phyloP scores from a whole-genome alignment of 1,140 invertebrate genomes.

The Vanessa tameamea region DNA sequence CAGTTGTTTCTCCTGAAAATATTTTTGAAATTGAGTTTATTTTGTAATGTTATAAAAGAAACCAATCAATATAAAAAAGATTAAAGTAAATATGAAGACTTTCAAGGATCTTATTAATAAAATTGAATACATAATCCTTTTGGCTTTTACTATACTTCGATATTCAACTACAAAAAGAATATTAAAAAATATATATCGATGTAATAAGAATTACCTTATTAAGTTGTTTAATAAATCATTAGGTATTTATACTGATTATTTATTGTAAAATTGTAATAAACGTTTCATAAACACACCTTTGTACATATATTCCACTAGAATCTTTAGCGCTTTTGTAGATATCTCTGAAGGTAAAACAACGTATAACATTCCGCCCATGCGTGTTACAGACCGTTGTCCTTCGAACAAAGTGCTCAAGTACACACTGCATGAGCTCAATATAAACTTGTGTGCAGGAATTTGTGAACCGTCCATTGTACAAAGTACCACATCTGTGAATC shows the following conservation, averaged over 20 bases:
- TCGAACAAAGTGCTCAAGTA: constrained; percentile 81
- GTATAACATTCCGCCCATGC: constrained; percentile 83
- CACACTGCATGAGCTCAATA: constrained; percentile 89
- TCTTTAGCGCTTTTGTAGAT: constrained; percentile 88
- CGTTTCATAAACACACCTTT: constrained; percentile 71
- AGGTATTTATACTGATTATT: no score
- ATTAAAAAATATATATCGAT: neutral
- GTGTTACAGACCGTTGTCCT: constrained; percentile 78
- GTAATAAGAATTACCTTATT: neutral
- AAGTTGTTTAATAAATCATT: no score
- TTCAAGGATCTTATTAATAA: no score
- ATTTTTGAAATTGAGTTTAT: neutral
- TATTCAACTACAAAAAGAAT: neutral
- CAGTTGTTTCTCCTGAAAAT: constrained; percentile 87
- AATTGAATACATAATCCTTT: no score
- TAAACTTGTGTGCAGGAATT: constrained; percentile 92
- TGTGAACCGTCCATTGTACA: constrained; percentile 90
- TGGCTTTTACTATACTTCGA: no score
- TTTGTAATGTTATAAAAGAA: no score
- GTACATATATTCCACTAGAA: constrained; percentile 93
- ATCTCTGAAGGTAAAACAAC: constrained; percentile 91
- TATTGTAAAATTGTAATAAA: neutral
- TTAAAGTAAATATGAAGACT: no score
- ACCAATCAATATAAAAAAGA: no score
- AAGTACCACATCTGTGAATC: constrained; percentile 91